Conservation (phyloP, 92 coral and sea anemone genomes). For the Actinernus sp. region DNA sequence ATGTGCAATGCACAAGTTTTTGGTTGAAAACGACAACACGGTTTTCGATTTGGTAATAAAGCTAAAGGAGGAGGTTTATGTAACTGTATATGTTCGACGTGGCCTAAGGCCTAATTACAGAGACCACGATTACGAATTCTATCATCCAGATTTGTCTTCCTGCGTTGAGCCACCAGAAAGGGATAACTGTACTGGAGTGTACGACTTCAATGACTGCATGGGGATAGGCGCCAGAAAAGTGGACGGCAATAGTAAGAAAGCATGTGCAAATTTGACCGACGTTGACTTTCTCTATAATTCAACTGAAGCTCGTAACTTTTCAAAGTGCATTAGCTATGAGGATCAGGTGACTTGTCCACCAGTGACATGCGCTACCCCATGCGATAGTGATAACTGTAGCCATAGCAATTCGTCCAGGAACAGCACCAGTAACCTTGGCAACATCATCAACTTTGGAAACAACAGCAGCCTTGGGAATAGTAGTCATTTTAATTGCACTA, state of each 20-base stretch:
- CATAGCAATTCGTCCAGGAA: background rate
- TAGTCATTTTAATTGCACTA: background rate
- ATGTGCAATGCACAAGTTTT: conserved; percentile 42
- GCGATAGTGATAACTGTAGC: background rate
- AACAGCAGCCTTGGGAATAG: background rate
- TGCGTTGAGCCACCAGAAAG: conserved; percentile 61
- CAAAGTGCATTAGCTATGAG: conserved; percentile 6
- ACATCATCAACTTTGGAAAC: background rate
- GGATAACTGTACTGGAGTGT: conserved; percentile 62
- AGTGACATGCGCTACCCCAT: background rate
- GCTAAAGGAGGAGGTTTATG: conserved; percentile 23
- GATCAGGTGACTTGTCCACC: conserved; percentile 10
- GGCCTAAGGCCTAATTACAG: conserved; percentile 52
- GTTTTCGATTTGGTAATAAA: conserved; percentile 51
- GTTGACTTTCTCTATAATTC: conserved; percentile 18
- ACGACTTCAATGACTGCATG: conserved; percentile 54
- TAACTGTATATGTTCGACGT: conserved; percentile 46
- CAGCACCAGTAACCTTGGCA: background rate
- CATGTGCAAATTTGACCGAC: background rate
- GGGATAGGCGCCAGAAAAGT: conserved; percentile 3
- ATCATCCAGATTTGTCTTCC: conserved; percentile 71
- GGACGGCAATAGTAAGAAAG: background rate
- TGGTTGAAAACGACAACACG: conserved; percentile 39
- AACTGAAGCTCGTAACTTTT: background rate
- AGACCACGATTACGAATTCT: conserved; percentile 38